A percentile compares a stretch with the other conserved stretches of the same genome.
phyloP scores from a whole-genome alignment of 2,888 invertebrate species.

The Mechanitis mazaeus region DNA sequence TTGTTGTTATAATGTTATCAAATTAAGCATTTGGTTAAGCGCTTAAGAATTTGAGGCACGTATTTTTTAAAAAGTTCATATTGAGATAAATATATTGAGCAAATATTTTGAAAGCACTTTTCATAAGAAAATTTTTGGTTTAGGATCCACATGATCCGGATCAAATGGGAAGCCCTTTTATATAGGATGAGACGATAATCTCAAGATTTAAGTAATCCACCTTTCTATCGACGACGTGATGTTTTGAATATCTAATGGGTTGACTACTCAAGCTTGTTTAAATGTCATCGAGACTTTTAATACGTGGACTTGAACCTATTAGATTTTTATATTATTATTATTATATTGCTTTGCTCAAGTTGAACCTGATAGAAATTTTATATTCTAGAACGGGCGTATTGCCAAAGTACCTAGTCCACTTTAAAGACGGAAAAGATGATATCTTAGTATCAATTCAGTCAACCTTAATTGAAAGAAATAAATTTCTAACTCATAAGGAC shows the following conservation, averaged over 20 bases:
- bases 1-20: too few species aligned
- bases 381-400: too few species aligned
- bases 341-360: too few species aligned
- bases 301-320: too few species aligned
- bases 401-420: too few species aligned
- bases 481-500: too few species aligned
- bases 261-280: not conserved
- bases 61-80: constrained; percentile 37
- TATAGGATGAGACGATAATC: constrained; percentile 38
- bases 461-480: too few species aligned
- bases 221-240: constrained; percentile 28
- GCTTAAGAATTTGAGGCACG: constrained; percentile 36
- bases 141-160: constrained; percentile 29
- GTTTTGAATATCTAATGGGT: constrained; percentile 29
- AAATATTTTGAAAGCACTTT: constrained; percentile 14
- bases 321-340: too few species aligned
- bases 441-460: too few species aligned
- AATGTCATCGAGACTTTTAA: not conserved
- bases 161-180: constrained; percentile 33
- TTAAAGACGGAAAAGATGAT: too few species aligned
- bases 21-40: too few species aligned
- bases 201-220: constrained; percentile 38
- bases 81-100: constrained; percentile 10
- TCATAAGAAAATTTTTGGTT: constrained; percentile 17
- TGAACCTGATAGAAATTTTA: too few species aligned